Evolutionary conservation across 2,888 invertebrate species (phyloP).

Genomic region (Isoperla grammatica): DNA sequence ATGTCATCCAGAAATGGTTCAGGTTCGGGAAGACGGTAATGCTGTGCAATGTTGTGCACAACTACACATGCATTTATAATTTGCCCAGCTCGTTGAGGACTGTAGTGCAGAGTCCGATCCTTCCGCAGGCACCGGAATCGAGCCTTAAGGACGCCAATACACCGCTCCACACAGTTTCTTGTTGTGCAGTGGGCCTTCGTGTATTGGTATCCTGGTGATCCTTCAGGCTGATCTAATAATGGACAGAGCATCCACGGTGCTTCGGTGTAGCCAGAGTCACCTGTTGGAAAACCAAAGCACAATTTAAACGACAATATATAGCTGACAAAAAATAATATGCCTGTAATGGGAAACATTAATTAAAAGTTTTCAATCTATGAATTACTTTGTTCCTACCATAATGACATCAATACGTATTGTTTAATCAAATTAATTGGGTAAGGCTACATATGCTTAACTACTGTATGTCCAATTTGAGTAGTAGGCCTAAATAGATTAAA

Average conservation of each 20-base stretch:
- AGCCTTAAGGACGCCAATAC: slow-evolving; percentile 13
- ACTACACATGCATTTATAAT: too few relatives aligned
- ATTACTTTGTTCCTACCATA: too few relatives aligned
- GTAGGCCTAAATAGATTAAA: too few relatives aligned
- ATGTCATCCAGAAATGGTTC: neutral
- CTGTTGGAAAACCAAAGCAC: too few relatives aligned
- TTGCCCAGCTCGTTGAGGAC: slow-evolving; percentile 32
- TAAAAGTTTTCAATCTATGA: too few relatives aligned
- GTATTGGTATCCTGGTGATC: neutral
- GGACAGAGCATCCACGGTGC: neutral
- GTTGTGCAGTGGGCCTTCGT: slow-evolving; percentile 14
- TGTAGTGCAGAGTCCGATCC: slow-evolving; percentile 33
- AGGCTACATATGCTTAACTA: too few relatives aligned
- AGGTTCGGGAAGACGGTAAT: slow-evolving; percentile 1
- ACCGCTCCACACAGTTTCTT: slow-evolving; percentile 17
- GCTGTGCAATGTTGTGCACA: slow-evolving; percentile 19
- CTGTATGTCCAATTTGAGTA: too few relatives aligned
- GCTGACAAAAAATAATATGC: too few relatives aligned
- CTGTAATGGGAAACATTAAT: too few relatives aligned
- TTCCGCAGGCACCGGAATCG: slow-evolving; percentile 35
- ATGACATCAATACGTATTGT: too few relatives aligned
- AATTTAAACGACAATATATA: too few relatives aligned
- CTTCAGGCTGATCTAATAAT: neutral
- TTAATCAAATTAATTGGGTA: too few relatives aligned
- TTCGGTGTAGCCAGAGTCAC: neutral